Base-by-base conservation (phyloP, 2,113 vertebrate genomes). In the Pardalotus punctatus region DNA sequence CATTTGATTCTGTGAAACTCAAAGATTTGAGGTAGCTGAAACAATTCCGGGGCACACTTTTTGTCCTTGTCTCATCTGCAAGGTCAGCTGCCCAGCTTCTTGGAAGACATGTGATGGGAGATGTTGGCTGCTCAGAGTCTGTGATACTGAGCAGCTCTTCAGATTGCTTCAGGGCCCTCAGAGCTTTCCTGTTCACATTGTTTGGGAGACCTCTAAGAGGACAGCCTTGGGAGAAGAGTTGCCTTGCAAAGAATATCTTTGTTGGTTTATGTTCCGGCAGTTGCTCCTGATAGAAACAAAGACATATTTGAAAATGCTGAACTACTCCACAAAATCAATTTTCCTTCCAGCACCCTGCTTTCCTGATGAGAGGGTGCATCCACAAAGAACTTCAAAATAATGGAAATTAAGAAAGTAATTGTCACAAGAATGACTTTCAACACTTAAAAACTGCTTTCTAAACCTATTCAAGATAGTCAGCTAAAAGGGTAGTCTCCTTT, bases 401-500 rank as follows among this genome's bases (percentile, higher is more conserved):
- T 22, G 48, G 51, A 92, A 87, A 91, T 64, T 8, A 77, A 93
- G 72, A 86, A 93, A 81, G 36, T 28, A 64, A 31, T 62, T 81
- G 80, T 71, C 71, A 78, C 28, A 78, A 85, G 74, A 85, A 89
- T 65, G 19, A 53, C 53, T 95, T 91, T 85, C 22, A 22, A 84
- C 24, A 12, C 45, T 88, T 38, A 73, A 82, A 93, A 77, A 66
- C 78, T 96, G 35, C 14, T 54, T 91, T 96, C 92, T 71, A 69
- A 95, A 91, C 17, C 9, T 88, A 10, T 87, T 36, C 15, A 66
- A 91, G 54, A 69, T 45, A 58, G 78, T 79, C 77, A 54, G 57
- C 90, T 96, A 82, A 22, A 65, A 94, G 36, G 40, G 35, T 54
- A 91, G 36, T 83, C 65, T 89, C 83, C 88, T 81, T 94, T 81